Evolutionary conservation across 2,113 vertebrate species (phyloP), one percentile per base, ranked within the genome.

Genomic region (Arothron firmamentum): DNA sequence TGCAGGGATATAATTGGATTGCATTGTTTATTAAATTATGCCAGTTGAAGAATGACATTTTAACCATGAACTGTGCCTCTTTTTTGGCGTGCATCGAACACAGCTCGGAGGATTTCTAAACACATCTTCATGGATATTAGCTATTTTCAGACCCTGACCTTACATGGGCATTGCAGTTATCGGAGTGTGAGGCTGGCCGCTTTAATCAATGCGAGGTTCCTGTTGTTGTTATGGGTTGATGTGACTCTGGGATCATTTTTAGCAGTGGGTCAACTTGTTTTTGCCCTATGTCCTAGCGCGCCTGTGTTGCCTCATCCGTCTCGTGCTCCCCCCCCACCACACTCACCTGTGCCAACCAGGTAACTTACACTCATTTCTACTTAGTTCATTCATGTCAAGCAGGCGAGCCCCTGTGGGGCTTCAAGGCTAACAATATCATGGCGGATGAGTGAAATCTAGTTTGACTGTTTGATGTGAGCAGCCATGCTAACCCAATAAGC

Each of bases 401-500:
- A 64, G 53, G 34, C 6, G 31, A 25, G n/a, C 31, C 34, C 7
- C 1, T 7, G 19, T 70, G 74, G 73, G 15, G 55, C 56, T 68
- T 69, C 51, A 70, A 60, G 50, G 55, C 67, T 79, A 80, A 83
- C 56, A 50, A 74, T 51, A 74, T 79, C 54, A 60, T 31, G 34
- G 46, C 19, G 47, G 65, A 52, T 51, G 23, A 14, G 53, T 49
- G 34, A 61, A 76, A 70, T 52, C 55, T 66, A 71, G 42, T 77
- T 80, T 0, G 28, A 73, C 59, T 58, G 77, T 79, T 74, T 76
- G 70, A 48, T 10, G 15, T 69, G 65, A 64, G 66, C 70, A 72
- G 61, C 70, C 65, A 55, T 53, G 60, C 23, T 68, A 70, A 77
- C 62, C 70, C 73, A 84, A 86, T 84, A 77, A 81, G 82, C 62